Evolutionary conservation across 2,113 vertebrate species (phyloP).

Genomic region (Origma solitaria): DNA sequence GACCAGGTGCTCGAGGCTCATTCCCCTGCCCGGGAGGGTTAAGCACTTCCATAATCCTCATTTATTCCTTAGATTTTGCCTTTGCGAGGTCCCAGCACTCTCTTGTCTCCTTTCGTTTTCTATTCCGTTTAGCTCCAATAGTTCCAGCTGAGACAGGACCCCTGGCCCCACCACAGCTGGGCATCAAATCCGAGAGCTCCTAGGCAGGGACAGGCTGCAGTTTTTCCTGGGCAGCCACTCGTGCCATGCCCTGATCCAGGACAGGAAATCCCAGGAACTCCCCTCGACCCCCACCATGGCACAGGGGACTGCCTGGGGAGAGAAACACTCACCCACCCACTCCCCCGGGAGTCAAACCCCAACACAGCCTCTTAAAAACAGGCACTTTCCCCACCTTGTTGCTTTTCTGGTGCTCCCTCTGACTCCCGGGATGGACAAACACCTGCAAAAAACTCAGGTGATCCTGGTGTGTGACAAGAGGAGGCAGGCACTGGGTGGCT

Average conservation of each 20-base stretch:
- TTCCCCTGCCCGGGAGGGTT: not conserved
- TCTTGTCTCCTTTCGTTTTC: not conserved
- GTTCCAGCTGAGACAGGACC: not conserved
- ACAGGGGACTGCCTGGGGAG: accelerated
- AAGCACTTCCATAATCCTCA: not conserved
- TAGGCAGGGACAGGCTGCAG: not conserved
- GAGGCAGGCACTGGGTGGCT: not conserved
- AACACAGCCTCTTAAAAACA: accelerated
- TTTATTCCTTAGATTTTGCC: not conserved
- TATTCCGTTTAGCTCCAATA: accelerated
- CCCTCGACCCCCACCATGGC: accelerated
- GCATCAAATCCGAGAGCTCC: accelerated
- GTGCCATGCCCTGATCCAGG: not conserved
- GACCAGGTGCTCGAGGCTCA: not conserved
- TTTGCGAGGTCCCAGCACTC: not conserved
- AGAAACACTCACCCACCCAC: not conserved
- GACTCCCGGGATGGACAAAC: not conserved
- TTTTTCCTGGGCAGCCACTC: not conserved
- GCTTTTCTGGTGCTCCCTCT: not conserved
- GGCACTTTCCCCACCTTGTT: accelerated
- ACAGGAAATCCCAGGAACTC: not conserved
- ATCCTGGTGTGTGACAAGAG: not conserved
- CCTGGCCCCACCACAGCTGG: not conserved
- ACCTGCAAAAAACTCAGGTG: accelerated
- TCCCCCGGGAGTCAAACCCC: not conserved